A percentile compares a stretch with the other conserved stretches of the same genome.
These are phyloP conservation scores for Sebastes iracundus DNA, from an alignment of 2,797 vertebrate genomes.

Conservation along the genomic window DNA sequence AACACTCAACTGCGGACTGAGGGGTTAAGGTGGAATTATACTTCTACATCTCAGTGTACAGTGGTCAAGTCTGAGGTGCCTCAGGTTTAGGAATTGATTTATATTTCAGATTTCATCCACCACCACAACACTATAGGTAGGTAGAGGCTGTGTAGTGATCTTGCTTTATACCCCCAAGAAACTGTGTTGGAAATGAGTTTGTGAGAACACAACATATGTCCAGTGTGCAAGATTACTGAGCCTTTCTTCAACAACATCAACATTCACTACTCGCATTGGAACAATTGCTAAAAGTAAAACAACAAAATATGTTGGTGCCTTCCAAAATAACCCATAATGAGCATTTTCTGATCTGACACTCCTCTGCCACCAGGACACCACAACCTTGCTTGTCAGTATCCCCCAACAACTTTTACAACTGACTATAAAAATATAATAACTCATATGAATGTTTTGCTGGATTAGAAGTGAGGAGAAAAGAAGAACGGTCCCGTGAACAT, in stretches of 20 bases:
- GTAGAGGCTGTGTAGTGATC: neutral
- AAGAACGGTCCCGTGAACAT: neutral
- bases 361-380: neutral
- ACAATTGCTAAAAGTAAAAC: neutral
- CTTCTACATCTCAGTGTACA: neutral
- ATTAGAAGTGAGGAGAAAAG: neutral
- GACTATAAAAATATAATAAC: neutral
- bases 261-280: rapidly evolving
- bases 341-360: neutral
- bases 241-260: neutral
- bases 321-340: neutral
- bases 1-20: too few species aligned
- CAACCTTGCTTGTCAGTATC: neutral
- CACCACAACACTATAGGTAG: neutral
- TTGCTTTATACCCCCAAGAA: neutral
- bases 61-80: neutral
- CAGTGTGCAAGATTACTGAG: neutral
- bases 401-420: neutral
- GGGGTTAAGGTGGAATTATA: neutral
- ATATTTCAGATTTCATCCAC: neutral
- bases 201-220: neutral
- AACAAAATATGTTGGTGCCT: neutral
- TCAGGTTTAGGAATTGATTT: neutral
- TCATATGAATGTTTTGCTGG: neutral
- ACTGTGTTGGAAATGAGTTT: neutral